Evolutionary conservation across 2,797 vertebrate genomes (phyloP).

Genomic region (Synanceia verrucosa): DNA sequence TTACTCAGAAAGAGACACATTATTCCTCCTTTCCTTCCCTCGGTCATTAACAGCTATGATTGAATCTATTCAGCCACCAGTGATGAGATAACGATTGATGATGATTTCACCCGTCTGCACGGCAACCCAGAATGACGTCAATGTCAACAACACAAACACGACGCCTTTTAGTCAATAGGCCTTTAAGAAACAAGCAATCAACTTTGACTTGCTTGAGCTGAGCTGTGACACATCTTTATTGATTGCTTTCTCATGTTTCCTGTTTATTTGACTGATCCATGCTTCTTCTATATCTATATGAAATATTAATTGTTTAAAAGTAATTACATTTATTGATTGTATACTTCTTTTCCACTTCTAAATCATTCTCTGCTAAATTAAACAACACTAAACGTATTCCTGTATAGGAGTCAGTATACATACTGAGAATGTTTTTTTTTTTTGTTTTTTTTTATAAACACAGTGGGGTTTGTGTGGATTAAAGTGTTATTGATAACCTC

Average conservation of each 20-base stretch:
- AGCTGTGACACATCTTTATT: neutral
- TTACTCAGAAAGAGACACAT: no score
- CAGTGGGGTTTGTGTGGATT: conserved; percentile 9
- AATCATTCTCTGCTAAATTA: neutral
- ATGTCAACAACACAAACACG: neutral
- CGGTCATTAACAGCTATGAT: neutral
- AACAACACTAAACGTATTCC: no score
- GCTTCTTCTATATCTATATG: neutral
- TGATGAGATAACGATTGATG: neutral
- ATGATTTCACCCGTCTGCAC: neutral
- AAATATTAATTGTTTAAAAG: neutral
- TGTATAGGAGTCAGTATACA: neutral
- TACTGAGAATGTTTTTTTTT: neutral
- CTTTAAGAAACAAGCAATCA: neutral
- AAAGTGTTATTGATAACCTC: conserved; percentile 21
- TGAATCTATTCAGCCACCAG: neutral
- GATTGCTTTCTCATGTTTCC: neutral
- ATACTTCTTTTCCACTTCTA: neutral
- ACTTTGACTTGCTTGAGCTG: neutral
- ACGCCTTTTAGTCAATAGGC: neutral
- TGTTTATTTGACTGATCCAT: neutral
- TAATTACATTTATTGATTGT: conserved; percentile 1
- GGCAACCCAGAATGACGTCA: neutral
- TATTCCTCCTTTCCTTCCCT: neutral
- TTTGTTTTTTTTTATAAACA: neutral